A percentile compares a stretch with the other conserved stretches of the same genome.
Conservation (phyloP, 2,797 vertebrate species). For the Okamejei kenojei region DNA sequence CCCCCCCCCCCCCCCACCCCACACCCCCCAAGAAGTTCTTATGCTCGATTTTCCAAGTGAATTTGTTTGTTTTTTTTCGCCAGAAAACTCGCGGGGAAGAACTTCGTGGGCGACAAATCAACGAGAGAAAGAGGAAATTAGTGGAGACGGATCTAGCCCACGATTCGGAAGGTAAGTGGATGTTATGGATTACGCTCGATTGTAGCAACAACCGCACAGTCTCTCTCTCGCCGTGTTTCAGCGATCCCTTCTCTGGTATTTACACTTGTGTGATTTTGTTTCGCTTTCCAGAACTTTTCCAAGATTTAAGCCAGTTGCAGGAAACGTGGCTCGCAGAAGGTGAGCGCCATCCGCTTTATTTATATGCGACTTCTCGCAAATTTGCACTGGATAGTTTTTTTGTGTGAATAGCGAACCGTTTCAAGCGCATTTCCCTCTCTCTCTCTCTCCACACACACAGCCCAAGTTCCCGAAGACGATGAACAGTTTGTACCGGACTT, state of each 20-base stretch:
- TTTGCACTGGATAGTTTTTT: not conserved
- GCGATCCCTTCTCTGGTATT: no score
- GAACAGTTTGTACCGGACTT: conserved; percentile 96
- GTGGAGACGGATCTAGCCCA: conserved; percentile 86
- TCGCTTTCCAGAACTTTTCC: conserved; percentile 78
- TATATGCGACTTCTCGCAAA: not conserved
- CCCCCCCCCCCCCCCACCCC: no score
- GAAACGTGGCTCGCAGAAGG: conserved; percentile 97
- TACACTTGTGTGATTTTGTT: conserved; percentile 39
- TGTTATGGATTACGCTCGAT: not conserved
- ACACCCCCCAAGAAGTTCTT: no score
- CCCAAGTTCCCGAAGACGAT: conserved; percentile 90
- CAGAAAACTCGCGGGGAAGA: conserved; percentile 71
- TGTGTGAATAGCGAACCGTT: not conserved
- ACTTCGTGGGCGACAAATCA: conserved; percentile 59
- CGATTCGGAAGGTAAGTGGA: conserved; percentile 82
- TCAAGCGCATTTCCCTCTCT: conserved; percentile 24
- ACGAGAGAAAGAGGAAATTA: conserved; percentile 86
- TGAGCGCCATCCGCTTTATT: conserved; percentile 49
- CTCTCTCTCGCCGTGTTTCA: not conserved
- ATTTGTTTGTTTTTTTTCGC: conserved; percentile 9
- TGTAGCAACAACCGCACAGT: no score
- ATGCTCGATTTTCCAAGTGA: conserved; percentile 23
- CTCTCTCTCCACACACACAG: conserved; percentile 48
- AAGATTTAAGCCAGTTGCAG: conserved; percentile 92